Percentiles rank a stretch among this genome's conserved stretches.
These are phyloP conservation scores for Coptotermes formosanus DNA, from an alignment of 1,140 invertebrate genomes.

Conservation along the genomic window DNA sequence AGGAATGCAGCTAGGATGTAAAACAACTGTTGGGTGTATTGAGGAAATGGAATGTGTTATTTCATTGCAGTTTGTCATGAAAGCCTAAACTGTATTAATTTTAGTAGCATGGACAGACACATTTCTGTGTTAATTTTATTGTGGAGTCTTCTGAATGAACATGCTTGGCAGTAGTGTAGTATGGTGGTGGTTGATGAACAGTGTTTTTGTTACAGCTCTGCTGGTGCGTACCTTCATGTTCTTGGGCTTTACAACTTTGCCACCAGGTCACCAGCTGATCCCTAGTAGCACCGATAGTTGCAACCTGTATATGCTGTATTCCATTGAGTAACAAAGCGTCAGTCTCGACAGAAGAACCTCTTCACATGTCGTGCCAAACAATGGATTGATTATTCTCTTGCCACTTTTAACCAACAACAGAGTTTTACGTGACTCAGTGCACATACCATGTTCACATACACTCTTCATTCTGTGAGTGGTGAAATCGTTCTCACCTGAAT, in stretches of 20 bases:
- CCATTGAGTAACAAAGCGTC: slow-evolving; percentile 60
- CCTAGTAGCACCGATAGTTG: slow-evolving; percentile 57
- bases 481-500: no score
- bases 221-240: slow-evolving; percentile 95
- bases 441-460: not conserved
- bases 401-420: not conserved
- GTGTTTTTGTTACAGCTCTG: slow-evolving; percentile 59
- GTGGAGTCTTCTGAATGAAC: not conserved
- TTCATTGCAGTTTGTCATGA: no score
- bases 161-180: not conserved
- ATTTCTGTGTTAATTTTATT: no score
- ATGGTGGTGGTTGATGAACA: not conserved
- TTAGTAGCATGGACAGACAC: no score
- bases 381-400: not conserved
- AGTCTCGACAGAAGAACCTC: not conserved
- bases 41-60: no score
- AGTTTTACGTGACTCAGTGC: not conserved
- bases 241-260: slow-evolving; percentile 84
- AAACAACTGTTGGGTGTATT: no score
- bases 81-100: no score
- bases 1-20: no score
- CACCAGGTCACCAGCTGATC: slow-evolving; percentile 76
- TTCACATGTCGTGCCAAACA: not conserved
- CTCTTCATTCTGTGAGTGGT: no score
- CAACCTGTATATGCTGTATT: slow-evolving; percentile 78